Base-by-base conservation (phyloP, 2,797 vertebrate genomes). In the Manis pentadactyla region DNA sequence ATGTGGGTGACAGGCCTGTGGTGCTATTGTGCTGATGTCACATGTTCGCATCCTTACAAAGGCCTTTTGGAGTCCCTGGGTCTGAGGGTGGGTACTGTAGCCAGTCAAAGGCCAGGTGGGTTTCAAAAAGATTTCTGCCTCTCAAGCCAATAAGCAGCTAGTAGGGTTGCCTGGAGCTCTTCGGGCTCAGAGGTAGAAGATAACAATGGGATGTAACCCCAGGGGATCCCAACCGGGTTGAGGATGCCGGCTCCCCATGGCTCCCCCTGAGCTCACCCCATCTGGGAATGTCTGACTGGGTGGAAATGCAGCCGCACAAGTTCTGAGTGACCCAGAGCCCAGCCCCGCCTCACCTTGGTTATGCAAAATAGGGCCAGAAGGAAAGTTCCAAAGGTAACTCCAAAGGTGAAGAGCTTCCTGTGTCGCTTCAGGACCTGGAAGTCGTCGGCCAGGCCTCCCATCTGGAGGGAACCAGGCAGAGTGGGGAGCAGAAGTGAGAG, bases 391-490 rank as follows among this genome's bases (percentile, higher is more conserved):
- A 99, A 98, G 8, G 98, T 99, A 49, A 99, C 99, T 18, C 98
- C 98, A 10, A 99, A 99, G 0, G 99, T 99, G 98, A 99, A 99
- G 84, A 99, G 88, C 84, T 99, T 99, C 97, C 99, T 99, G 83
- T 99, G 99, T 96, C 99, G 99, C 98, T 99, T 99, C 68, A 99
- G 99, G 95, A 99, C 98, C 97, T 99, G 99, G 97, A 99, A 99
- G 97, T 99, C 99, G 42, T 99, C 99, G 0, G 99, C 98, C 84
- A 99, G 98, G 74, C 99, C 99, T 0, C 99, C 99, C 99, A 99
- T 99, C 99, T 99, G 98, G 55, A 63, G 61, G 84, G 94, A 89
- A 87, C 34, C 86, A 55, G 66, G 77, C 0, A 11, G 42, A 8
- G 88, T 27, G n/a, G 61, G 55, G 9, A 25, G 37, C 31, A 18